These are phyloP conservation scores for Labeo rohita DNA, from an alignment of 2,113 vertebrate species.

Conservation along the genomic window DNA sequence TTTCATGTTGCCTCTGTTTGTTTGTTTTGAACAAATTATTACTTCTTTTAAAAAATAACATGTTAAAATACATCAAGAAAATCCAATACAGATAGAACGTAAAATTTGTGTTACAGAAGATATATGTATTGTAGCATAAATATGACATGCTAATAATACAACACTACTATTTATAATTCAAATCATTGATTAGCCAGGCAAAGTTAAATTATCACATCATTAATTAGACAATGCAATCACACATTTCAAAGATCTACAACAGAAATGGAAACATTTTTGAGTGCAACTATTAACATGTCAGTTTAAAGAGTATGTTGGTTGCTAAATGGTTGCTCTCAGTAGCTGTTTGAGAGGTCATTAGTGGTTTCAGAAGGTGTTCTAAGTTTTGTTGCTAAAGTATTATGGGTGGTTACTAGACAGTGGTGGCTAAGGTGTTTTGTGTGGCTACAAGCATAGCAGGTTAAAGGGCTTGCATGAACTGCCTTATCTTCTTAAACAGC, in stretches of 20 bases:
- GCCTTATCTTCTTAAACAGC: neutral
- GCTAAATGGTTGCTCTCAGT: neutral
- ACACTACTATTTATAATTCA: neutral
- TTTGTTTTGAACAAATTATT: too few relatives aligned
- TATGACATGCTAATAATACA: neutral
- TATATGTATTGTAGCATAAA: too few relatives aligned
- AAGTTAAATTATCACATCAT: neutral
- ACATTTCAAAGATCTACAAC: neutral
- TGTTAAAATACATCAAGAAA: too few relatives aligned
- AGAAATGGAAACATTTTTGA: neutral
- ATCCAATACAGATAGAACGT: too few relatives aligned
- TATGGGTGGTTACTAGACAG: too few relatives aligned
- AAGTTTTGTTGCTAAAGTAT: neutral
- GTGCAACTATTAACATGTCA: neutral
- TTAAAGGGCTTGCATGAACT: neutral
- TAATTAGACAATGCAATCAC: neutral
- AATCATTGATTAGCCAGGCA: neutral
- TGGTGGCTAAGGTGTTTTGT: neutral
- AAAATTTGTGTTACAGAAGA: too few relatives aligned
- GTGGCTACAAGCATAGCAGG: neutral
- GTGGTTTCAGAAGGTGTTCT: neutral
- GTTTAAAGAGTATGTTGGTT: neutral
- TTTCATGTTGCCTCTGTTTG: slow-evolving; percentile 59
- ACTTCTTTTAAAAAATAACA: too few relatives aligned
- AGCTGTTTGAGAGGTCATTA: neutral